Evolutionary conservation across 2,113 vertebrate species (phyloP).

Genomic region (Dicrurus megarhynchus): DNA sequence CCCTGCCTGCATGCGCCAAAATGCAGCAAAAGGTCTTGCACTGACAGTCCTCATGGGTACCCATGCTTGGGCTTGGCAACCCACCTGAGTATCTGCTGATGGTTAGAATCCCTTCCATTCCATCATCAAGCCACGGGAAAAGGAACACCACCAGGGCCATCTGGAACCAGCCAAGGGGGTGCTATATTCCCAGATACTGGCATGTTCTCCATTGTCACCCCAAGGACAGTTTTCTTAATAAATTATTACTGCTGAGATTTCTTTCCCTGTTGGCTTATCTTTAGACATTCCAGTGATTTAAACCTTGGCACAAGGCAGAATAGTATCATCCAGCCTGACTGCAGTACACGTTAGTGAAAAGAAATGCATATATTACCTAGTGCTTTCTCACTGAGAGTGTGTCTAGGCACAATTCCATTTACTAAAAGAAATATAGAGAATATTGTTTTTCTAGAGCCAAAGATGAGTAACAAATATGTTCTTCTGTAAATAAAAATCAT

Average conservation of each 20-base stretch:
- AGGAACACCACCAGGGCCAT: neutral
- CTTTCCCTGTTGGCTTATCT: neutral
- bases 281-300: neutral
- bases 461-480: neutral
- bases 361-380: neutral
- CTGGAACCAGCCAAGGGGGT: neutral
- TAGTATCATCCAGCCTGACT: neutral
- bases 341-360: neutral
- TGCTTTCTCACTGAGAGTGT: neutral
- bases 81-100: neutral
- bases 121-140: neutral
- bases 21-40: neutral
- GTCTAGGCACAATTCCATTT: neutral
- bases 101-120: neutral
- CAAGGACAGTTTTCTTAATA: neutral
- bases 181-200: neutral
- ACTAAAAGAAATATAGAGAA: neutral
- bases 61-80: neutral
- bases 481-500: neutral
- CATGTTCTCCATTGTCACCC: fast-evolving
- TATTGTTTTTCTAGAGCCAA: neutral
- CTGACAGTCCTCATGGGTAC: neutral
- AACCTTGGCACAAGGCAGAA: neutral
- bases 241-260: neutral
- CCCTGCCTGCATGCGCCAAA: neutral